Base-by-base conservation (phyloP, 2,888 invertebrate genomes). In the Melangyna quadrimaculata region DNA sequence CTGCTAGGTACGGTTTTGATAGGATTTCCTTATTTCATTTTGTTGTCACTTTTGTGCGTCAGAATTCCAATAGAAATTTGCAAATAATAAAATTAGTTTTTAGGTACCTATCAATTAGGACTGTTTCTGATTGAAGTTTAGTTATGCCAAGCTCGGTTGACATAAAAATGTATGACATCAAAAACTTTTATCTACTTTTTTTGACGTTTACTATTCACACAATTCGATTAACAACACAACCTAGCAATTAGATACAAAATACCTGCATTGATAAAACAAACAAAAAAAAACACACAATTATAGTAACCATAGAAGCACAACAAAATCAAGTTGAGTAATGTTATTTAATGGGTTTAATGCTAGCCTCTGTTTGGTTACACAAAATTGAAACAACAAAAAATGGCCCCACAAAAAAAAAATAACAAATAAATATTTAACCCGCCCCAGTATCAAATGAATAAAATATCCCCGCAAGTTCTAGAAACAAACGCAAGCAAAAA, bases 351-450 rank as follows among this genome's bases (percentile, higher is more conserved):
- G 72, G 40, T 61, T 51, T 74, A 61, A 55, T 59, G 69, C 43
- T 69, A 59, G 48, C 29, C 51, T 43, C 51, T 51, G 35, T 48
- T 32, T 48, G 67, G 48, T 51, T 24, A 67, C 22, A 74, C 48
- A 72, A 72, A n/a, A 67, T 59, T 59, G 17, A 27, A 71, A 27
- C 12, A 53, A 45, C 45, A 65, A 14, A 43, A 61, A 10, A 24
- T n/a, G n/a, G n/a, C n/a, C n/a, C 37, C 12, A 78, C 51, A 73
- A 72, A 72, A 67, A 67, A 69, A 78, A 78, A 29, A 37, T 43
- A 77, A 82, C 22, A 67, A 67, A 67, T 67, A 78, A 83, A 78
- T 78, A 78, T 83, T 83, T 69, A 69, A 78, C 78, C 72, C 48
- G n/a, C n/a, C 29, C 63, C 37, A 27, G 24, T 53, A 82, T 73